These are phyloP conservation scores for Talpa occidentalis DNA, from an alignment of 2,113 vertebrate genomes.

Conservation along the genomic window DNA sequence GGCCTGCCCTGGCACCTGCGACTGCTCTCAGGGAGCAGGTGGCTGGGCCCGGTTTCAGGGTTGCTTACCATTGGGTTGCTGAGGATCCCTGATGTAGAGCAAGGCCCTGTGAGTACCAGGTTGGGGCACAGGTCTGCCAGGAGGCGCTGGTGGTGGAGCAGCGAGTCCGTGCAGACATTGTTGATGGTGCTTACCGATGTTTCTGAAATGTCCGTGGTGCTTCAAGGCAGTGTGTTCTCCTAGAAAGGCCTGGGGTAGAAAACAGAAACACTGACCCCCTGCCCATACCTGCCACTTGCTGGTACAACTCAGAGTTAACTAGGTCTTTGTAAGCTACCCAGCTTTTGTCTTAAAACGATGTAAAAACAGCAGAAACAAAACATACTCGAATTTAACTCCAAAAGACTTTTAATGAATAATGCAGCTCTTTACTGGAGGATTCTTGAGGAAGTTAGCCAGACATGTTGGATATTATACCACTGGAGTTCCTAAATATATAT, in stretches of 20 bases:
- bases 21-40: too few species aligned
- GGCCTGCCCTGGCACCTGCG: too few species aligned
- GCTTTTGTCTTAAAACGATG: neutral
- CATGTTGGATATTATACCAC: neutral
- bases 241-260: neutral
- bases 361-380: neutral
- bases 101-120: too few species aligned
- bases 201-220: neutral
- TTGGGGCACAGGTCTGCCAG: too few species aligned
- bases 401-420: neutral
- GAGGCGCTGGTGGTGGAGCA: too few species aligned
- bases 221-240: neutral
- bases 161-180: neutral
- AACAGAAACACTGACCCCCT: too few species aligned
- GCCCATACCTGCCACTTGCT: neutral
- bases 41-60: too few species aligned
- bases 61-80: too few species aligned
- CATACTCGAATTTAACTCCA: neutral
- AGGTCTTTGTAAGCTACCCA: neutral
- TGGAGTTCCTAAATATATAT: neutral
- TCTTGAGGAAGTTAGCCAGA: neutral
- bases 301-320: neutral
- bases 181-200: neutral
- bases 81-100: too few species aligned
- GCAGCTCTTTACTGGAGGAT: neutral